Evolutionary conservation across 2,113 vertebrate species (phyloP).

Genomic region (Microtus montanus): DNA sequence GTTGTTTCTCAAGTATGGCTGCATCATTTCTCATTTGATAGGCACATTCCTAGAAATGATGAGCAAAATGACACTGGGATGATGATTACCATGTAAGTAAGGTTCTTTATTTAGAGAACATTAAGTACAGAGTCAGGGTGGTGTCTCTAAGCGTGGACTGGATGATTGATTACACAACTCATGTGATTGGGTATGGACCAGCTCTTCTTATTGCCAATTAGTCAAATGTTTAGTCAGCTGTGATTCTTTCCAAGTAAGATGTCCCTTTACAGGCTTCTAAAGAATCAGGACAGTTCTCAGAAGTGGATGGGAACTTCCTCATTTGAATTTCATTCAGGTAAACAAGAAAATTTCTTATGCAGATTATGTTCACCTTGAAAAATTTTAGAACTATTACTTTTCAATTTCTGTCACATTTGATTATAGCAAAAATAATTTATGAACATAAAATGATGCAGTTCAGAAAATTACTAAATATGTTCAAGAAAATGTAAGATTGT

Average conservation of each 20-base stretch:
- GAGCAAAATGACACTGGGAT: background rate
- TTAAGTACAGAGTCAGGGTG: background rate
- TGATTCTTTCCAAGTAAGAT: background rate
- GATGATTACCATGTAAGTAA: background rate
- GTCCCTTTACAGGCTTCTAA: accelerated
- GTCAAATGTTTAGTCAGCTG: background rate
- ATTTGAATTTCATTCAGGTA: background rate
- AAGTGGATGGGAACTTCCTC: background rate
- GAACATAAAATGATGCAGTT: background rate
- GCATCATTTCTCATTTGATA: background rate
- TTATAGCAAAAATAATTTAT: background rate
- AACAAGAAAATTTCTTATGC: background rate
- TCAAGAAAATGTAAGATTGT: background rate
- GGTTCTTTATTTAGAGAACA: background rate
- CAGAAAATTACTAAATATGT: background rate
- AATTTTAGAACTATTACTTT: background rate
- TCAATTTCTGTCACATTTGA: background rate
- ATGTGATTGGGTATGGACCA: no score
- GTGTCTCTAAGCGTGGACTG: background rate
- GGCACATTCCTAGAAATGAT: background rate
- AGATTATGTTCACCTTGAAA: background rate
- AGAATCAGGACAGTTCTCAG: background rate
- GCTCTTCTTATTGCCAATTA: background rate
- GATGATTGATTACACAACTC: accelerated
- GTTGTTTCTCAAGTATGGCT: background rate